phyloP scores from a whole-genome alignment of 1,140 invertebrate species.

The Steinernema feltiae region DNA sequence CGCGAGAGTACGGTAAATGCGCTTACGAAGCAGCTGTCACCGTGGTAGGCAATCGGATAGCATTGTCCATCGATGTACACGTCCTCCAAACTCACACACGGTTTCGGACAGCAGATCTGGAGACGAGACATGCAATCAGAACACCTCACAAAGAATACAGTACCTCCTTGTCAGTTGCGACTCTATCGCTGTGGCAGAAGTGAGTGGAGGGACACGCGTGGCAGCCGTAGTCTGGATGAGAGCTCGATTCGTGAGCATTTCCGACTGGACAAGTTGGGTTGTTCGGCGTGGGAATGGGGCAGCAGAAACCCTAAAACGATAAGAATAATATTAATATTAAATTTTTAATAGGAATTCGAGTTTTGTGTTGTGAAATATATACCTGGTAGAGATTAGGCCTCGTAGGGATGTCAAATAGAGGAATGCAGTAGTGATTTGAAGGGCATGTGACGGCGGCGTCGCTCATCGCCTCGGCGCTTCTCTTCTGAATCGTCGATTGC shows the following conservation, averaged over 20 bases:
- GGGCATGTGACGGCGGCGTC: slow-evolving; percentile 31
- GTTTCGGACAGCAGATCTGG: slow-evolving; percentile 51
- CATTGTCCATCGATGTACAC: slow-evolving; percentile 52
- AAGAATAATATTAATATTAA: too few relatives aligned
- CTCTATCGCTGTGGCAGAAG: slow-evolving; percentile 42
- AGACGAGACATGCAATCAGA: neutral
- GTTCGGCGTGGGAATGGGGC: slow-evolving; percentile 43
- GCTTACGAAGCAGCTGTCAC: slow-evolving; percentile 46
- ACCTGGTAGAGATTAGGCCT: slow-evolving; percentile 38
- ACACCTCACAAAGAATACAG: neutral
- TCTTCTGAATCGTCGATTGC: neutral
- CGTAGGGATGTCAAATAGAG: slow-evolving; percentile 44
- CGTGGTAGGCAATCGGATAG: slow-evolving; percentile 47
- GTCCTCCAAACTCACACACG: slow-evolving; percentile 46
- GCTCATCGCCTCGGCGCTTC: neutral
- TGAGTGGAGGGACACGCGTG: slow-evolving; percentile 41
- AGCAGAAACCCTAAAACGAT: slow-evolving; percentile 50
- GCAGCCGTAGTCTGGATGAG: slow-evolving; percentile 45
- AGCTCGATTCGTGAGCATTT: slow-evolving; percentile 38
- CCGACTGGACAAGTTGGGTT: slow-evolving; percentile 47
- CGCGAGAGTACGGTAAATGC: neutral
- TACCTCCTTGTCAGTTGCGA: slow-evolving; percentile 46
- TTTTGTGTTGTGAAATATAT: too few relatives aligned
- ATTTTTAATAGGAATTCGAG: too few relatives aligned
- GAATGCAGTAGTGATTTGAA: slow-evolving; percentile 48